Conservation (phyloP, 2,797 vertebrate genomes). For the Clarias laeviceps region DNA sequence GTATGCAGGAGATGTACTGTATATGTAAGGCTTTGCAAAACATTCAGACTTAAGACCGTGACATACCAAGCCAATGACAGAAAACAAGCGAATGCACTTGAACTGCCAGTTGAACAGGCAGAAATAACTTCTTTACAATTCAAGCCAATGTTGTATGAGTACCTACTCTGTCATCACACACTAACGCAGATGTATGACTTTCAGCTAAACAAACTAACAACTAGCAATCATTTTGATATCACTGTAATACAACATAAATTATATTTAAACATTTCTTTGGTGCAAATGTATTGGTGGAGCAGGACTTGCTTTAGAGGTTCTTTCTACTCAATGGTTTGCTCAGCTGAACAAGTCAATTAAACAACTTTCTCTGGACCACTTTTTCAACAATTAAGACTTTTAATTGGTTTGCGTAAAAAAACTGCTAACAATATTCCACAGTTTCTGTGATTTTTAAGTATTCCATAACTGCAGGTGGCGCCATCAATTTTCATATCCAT, state of each 20-base stretch:
- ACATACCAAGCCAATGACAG: slow-evolving; percentile 8
- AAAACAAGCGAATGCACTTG: background rate
- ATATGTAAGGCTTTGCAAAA: background rate
- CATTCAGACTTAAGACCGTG: background rate
- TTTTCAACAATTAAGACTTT: background rate
- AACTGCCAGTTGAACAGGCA: too few species aligned
- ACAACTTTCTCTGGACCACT: background rate
- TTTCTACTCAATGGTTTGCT: background rate
- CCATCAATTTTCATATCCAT: background rate
- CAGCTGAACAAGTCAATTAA: background rate
- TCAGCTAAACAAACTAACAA: background rate
- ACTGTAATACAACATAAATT: background rate
- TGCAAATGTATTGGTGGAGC: background rate
- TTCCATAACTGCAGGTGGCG: background rate
- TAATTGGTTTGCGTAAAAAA: background rate
- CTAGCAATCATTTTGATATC: background rate
- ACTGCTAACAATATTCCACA: background rate
- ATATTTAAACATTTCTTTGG: background rate
- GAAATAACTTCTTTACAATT: background rate
- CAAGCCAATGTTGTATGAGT: too few species aligned
- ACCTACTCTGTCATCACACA: background rate
- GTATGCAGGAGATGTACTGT: background rate
- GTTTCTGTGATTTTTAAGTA: background rate
- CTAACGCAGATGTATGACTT: background rate
- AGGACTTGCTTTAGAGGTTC: background rate